Percentiles rank a stretch among this genome's conserved stretches.
phyloP scores from a whole-genome alignment of 2,113 vertebrate species.

The Romanogobio albipinnatus region DNA sequence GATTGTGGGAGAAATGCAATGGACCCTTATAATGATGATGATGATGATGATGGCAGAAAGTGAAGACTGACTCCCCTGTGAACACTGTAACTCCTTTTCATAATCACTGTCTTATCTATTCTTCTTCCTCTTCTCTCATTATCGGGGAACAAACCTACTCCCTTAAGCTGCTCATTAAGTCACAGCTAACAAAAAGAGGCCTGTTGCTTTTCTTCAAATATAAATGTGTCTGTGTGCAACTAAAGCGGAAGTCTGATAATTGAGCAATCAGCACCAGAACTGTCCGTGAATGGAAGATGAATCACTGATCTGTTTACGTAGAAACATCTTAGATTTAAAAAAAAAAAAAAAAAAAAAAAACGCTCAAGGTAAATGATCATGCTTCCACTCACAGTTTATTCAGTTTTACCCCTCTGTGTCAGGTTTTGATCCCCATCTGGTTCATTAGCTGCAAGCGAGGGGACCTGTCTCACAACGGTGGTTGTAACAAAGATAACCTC shows the following conservation, averaged over 20 bases:
- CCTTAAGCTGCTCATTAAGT: constrained; percentile 48
- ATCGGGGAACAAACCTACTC: constrained; percentile 37
- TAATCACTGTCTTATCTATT: constrained; percentile 47
- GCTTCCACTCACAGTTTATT: background rate
- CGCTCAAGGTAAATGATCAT: background rate
- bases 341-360: too few species aligned
- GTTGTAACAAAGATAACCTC: constrained; percentile 2
- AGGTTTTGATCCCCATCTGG: constrained; percentile 31
- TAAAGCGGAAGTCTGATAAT: constrained; percentile 4
- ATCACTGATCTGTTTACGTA: background rate
- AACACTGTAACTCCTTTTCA: constrained; percentile 36
- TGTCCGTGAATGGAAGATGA: background rate
- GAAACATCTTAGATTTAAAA: background rate
- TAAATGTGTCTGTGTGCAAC: background rate
- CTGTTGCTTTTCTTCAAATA: background rate
- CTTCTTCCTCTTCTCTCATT: constrained; percentile 52
- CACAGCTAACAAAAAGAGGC: background rate
- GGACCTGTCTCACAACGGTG: background rate
- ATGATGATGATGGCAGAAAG: background rate
- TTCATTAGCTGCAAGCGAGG: background rate
- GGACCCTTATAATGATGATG: constrained; percentile 18
- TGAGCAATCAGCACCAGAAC: background rate
- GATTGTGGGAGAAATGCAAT: background rate
- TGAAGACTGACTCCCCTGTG: constrained; percentile 8
- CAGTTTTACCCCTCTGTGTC: constrained; percentile 10